These are phyloP conservation scores for Chelonus formosanus DNA, from an alignment of 2,888 invertebrate genomes.

Conservation along the genomic window DNA sequence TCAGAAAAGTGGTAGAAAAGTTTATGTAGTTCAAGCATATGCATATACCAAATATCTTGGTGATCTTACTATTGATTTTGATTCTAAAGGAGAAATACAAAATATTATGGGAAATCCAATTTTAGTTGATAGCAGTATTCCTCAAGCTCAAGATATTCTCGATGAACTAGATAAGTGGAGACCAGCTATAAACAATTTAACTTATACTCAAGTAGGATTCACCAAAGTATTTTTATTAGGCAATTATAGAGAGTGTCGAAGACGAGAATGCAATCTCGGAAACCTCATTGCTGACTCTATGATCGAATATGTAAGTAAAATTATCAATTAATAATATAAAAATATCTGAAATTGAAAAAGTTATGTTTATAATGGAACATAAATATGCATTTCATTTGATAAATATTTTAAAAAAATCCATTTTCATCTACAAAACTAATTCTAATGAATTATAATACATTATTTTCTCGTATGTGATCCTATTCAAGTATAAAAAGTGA, in stretches of 20 bases:
- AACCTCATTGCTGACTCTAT: constrained; percentile 83
- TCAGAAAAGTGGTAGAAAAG: constrained; percentile 76
- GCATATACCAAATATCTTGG: constrained; percentile 93
- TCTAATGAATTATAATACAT: too few species aligned
- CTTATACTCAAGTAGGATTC: constrained; percentile 71
- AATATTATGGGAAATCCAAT: constrained; percentile 79
- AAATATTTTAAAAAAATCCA: too few species aligned
- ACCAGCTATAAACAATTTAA: constrained; percentile 67
- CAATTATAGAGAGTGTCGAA: constrained; percentile 70
- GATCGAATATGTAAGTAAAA: constrained; percentile 68
- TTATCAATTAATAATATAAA: background rate
- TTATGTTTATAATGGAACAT: background rate
- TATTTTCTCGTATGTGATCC: too few species aligned
- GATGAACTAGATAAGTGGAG: constrained; percentile 71
- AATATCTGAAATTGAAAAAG: background rate
- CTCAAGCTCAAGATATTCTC: constrained; percentile 72
- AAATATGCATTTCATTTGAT: too few species aligned
- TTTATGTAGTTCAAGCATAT: constrained; percentile 88
- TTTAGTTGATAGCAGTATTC: constrained; percentile 73
- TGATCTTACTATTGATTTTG: constrained; percentile 75
- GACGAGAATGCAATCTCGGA: constrained; percentile 84
- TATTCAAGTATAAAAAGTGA: too few species aligned
- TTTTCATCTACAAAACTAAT: too few species aligned
- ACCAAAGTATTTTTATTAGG: constrained; percentile 79
- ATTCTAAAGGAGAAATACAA: constrained; percentile 76